Conservation (phyloP, 2,113 vertebrate species). For the Poeciliopsis retropinna region DNA sequence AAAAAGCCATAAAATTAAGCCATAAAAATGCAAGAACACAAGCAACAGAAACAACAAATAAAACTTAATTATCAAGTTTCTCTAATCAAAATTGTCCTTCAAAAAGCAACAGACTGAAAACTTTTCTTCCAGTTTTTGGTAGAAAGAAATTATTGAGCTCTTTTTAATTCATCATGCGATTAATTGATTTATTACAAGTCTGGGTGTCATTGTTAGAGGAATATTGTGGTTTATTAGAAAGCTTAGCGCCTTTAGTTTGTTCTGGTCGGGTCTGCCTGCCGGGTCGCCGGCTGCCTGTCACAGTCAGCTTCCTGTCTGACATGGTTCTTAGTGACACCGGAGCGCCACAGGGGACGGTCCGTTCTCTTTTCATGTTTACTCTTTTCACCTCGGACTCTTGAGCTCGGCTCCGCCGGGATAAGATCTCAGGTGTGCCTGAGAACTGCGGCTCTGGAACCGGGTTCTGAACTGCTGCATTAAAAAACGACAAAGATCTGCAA, state of each 20-base stretch:
- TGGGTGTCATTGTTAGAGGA: not conserved
- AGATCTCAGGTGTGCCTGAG: not conserved
- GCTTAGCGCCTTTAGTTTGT: not conserved
- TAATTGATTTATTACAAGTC: no score
- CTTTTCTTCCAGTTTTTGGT: no score
- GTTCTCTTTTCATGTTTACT: not conserved
- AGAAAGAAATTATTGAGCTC: no score
- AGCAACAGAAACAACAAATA: no score
- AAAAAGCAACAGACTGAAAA: no score
- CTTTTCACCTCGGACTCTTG: not conserved
- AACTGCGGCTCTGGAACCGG: not conserved
- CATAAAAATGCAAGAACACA: no score
- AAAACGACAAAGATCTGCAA: not conserved
- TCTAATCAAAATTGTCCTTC: no score
- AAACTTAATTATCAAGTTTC: no score
- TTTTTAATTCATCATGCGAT: no score
- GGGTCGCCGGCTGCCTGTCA: not conserved
- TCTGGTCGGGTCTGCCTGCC: not conserved
- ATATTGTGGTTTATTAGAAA: not conserved
- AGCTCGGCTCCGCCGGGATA: not conserved
- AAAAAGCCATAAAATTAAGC: no score
- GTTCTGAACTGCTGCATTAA: no score
- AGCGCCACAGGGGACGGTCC: not conserved
- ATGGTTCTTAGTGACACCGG: not conserved
- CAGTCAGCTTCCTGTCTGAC: slow-evolving; percentile 2